Base-by-base conservation (phyloP, 2,888 invertebrate species). In the Arge pagana region DNA sequence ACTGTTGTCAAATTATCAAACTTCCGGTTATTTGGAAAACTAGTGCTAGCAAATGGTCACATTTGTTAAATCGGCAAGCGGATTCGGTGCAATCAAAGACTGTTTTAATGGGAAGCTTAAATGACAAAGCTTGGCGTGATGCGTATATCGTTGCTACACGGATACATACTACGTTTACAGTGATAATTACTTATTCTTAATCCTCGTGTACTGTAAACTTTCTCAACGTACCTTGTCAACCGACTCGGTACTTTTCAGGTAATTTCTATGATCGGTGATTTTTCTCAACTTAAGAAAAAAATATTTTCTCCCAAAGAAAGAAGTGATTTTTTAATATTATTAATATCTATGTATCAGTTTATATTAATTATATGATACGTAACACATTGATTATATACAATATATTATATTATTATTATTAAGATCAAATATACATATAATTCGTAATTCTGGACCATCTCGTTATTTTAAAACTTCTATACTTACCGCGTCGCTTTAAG, bases 381-480 rank as follows among this genome's bases (percentile, higher is more conserved):
- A 58, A 57, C 50, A 13, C 41, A 52, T 42, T 40, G 48, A 59
- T 49, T 49, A 55, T 52, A 56, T 57, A 59, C 62, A 63, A 58
- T 65, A 62, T 57, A 60, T 62, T 58, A 60, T 61, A 65, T 59
- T 62, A 62, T 52, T 63, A 64, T 41, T 61, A 58, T 56, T 65
- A 67, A 69, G 66, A 62, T 66, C 66, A 70, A 70, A 70, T 70
- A 70, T 67, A 70, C 67, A 60, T 59, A 67, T 66, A 63, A 68
- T 67, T 68, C 66, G 63, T 68, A 68, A 62, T 61, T 59, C 52
- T 42, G 30, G 8, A 10, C 28, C 8, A 3, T n/a, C n/a, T n/a
- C n/a, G n/a, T n/a, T n/a, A n/a, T n/a, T n/a, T n/a, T n/a, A n/a
- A n/a, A n/a, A n/a, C n/a, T n/a, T n/a, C n/a, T n/a, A n/a, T n/a